Conservation (phyloP, 2,888 invertebrate genomes). For the Thelaira solivaga region DNA sequence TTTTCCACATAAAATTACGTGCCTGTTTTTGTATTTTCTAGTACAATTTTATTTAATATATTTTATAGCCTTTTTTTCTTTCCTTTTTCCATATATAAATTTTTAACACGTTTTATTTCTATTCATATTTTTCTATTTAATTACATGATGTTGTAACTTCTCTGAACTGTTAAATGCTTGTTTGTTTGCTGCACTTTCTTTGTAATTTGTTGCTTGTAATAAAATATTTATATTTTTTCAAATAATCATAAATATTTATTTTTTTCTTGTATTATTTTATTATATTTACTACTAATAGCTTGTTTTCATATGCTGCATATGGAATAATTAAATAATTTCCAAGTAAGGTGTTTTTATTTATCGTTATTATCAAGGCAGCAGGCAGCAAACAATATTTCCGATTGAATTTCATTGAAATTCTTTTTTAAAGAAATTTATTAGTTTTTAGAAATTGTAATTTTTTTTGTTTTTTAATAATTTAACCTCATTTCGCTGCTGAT, state of each 20-base stretch:
- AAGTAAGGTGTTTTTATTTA: constrained; percentile 3
- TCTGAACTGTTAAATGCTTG: constrained; percentile 27
- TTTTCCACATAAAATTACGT: too few species aligned
- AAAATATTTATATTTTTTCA: constrained; percentile 19
- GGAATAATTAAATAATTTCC: constrained; percentile 16
- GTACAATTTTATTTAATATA: constrained; percentile 14
- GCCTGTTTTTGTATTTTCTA: too few species aligned
- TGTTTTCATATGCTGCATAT: background rate
- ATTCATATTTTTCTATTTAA: constrained; percentile 10
- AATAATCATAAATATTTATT: constrained; percentile 33
- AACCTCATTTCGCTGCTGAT: background rate
- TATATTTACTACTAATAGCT: constrained; percentile 22
- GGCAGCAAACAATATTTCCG: background rate
- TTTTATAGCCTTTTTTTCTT: background rate
- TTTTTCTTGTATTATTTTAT: too few species aligned
- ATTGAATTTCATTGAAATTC: constrained; percentile 1
- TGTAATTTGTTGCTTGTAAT: constrained; percentile 42
- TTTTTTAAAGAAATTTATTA: constrained; percentile 8
- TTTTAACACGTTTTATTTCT: constrained; percentile 48
- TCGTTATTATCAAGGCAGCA: background rate
- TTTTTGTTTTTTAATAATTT: constrained; percentile 5
- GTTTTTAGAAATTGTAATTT: constrained; percentile 43
- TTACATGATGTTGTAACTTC: constrained; percentile 21
- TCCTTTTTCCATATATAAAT: background rate
- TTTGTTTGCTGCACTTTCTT: too few species aligned